Evolutionary conservation across 2,113 vertebrate species (phyloP).

Genomic region (Alaudala cheleensis): DNA sequence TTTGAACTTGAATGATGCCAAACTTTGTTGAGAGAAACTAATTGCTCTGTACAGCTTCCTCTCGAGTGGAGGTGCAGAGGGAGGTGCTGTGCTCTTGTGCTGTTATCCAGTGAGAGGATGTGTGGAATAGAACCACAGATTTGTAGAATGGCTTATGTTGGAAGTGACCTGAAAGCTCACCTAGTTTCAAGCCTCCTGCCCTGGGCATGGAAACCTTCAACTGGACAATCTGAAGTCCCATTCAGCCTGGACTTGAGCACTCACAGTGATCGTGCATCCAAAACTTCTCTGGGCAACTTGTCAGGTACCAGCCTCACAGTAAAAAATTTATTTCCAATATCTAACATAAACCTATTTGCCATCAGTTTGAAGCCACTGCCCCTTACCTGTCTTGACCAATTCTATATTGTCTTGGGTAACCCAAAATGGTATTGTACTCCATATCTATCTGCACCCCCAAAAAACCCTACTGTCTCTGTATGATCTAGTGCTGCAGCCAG

Average conservation of each 20-base stretch:
- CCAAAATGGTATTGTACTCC: not conserved
- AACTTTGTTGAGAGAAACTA: not conserved
- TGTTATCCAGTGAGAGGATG: not conserved
- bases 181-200: not conserved
- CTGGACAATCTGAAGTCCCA: not conserved
- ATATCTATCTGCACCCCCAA: not conserved
- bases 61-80: not conserved
- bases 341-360: not conserved
- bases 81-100: not conserved
- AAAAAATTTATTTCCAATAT: not conserved
- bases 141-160: not conserved
- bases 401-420: not conserved
- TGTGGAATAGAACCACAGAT: not conserved
- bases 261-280: too few species aligned
- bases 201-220: not conserved
- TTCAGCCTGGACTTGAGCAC: too few species aligned
- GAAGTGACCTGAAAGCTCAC: not conserved
- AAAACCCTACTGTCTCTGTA: not conserved
- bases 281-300: not conserved
- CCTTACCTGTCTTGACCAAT: not conserved
- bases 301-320: not conserved
- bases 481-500: fast-evolving
- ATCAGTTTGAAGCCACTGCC: not conserved
- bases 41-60: not conserved
- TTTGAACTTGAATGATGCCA: not conserved